phyloP scores from a whole-genome alignment of 2,888 invertebrate genomes.

The Mesodorylaimus sp. region DNA sequence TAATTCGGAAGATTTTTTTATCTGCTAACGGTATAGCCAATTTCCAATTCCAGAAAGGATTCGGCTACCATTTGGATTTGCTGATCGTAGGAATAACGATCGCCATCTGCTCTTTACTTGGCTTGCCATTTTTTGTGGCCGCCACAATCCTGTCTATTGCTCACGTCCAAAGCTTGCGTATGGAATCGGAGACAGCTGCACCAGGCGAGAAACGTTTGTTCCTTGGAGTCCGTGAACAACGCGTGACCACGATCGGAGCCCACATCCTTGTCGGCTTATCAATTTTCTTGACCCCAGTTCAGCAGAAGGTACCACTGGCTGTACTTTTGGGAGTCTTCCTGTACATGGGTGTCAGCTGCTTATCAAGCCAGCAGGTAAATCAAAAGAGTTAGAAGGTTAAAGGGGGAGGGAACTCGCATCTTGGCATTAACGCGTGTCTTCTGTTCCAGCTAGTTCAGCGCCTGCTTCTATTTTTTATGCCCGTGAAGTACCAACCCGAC shows the following conservation, averaged over 20 bases:
- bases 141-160: constrained; percentile 85
- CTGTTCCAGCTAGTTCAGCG: constrained; percentile 71
- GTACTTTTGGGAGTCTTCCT: constrained; percentile 37
- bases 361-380: constrained; percentile 24
- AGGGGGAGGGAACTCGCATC: no score
- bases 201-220: constrained; percentile 79
- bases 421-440: no score
- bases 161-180: constrained; percentile 75
- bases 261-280: constrained; percentile 44
- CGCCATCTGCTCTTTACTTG: constrained; percentile 57
- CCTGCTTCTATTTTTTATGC: constrained; percentile 38
- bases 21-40: no score
- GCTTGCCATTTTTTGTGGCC: constrained; percentile 87
- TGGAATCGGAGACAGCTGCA: constrained; percentile 59
- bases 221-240: constrained; percentile 39
- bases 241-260: constrained; percentile 60
- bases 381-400: background rate
- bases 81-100: constrained; percentile 64
- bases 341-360: constrained; percentile 35
- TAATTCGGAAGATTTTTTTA: no score
- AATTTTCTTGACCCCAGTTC: constrained; percentile 45
- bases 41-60: constrained; percentile 46
- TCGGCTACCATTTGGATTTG: constrained; percentile 78
- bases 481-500: constrained; percentile 18
- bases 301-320: constrained; percentile 36